phyloP scores from a whole-genome alignment of 2,888 invertebrate species.

The Parthenolecanium corni region DNA sequence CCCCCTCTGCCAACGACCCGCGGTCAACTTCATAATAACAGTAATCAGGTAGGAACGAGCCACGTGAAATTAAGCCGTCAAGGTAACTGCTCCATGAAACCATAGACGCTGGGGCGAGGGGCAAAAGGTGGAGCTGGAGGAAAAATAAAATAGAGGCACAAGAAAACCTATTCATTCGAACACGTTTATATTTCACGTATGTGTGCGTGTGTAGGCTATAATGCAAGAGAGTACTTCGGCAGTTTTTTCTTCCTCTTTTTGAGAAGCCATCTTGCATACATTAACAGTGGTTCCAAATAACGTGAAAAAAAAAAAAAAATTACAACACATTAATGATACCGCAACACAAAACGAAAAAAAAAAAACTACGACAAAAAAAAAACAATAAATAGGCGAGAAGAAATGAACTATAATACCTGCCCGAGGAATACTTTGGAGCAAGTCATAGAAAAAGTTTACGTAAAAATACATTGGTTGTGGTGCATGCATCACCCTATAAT shows the following conservation, averaged over 20 bases:
- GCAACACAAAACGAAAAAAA: no score
- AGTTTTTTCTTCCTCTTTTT: no score
- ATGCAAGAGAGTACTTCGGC: neutral
- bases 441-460: no score
- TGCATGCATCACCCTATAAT: no score
- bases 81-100: constrained; percentile 23
- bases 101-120: constrained; percentile 3
- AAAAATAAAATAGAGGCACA: neutral
- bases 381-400: no score
- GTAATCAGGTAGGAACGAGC: constrained; percentile 29
- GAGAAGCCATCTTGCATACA: constrained; percentile 26
- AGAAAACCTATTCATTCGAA: neutral
- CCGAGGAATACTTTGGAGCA: no score
- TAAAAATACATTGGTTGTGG: no score
- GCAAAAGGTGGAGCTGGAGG: neutral
- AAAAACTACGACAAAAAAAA: no score
- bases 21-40: constrained; percentile 27
- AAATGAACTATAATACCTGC: no score
- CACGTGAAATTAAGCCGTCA: constrained; percentile 29
- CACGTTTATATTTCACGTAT: neutral
- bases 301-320: no score
- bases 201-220: neutral
- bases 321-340: no score
- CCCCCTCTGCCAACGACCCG: constrained; percentile 7
- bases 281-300: constrained; percentile 25